Percentiles rank a stretch among this genome's conserved stretches.
These are phyloP conservation scores for Orientallactaga sibirica DNA, from an alignment of 2,797 vertebrate species.

Conservation along the genomic window DNA sequence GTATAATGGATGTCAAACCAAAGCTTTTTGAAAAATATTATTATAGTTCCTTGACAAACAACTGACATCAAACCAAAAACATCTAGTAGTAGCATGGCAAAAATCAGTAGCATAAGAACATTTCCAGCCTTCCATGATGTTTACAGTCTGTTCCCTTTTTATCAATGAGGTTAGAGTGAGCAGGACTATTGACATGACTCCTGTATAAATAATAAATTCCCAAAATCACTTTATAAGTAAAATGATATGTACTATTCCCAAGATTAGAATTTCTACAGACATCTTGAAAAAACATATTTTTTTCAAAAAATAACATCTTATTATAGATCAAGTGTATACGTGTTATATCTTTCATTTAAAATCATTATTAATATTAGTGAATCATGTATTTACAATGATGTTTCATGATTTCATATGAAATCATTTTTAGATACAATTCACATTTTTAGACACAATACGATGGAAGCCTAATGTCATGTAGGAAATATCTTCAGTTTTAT, in stretches of 20 bases:
- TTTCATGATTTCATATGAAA: slow-evolving; percentile 27
- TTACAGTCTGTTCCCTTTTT: slow-evolving; percentile 12
- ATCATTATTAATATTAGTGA: slow-evolving; percentile 18
- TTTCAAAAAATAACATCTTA: slow-evolving; percentile 54
- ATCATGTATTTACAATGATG: background rate
- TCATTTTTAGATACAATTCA: background rate
- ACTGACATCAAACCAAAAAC: slow-evolving; percentile 80
- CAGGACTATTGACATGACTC: background rate
- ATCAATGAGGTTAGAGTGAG: slow-evolving; percentile 11
- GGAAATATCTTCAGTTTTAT: background rate
- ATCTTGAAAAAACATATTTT: slow-evolving; percentile 11
- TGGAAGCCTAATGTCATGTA: background rate
- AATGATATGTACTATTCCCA: background rate
- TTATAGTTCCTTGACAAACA: slow-evolving; percentile 87
- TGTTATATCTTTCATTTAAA: slow-evolving; percentile 2
- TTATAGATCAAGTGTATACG: slow-evolving; percentile 29
- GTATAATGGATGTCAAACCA: slow-evolving; percentile 82
- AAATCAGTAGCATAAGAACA: background rate
- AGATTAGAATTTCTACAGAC: slow-evolving; percentile 19
- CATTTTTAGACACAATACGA: background rate
- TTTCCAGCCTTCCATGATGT: background rate
- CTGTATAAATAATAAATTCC: background rate
- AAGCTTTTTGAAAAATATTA: slow-evolving; percentile 85
- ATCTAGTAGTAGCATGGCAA: slow-evolving; percentile 67
- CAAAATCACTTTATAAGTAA: slow-evolving; percentile 35